These are phyloP conservation scores for Diaperis boleti DNA, from an alignment of 2,888 invertebrate species.

Conservation along the genomic window DNA sequence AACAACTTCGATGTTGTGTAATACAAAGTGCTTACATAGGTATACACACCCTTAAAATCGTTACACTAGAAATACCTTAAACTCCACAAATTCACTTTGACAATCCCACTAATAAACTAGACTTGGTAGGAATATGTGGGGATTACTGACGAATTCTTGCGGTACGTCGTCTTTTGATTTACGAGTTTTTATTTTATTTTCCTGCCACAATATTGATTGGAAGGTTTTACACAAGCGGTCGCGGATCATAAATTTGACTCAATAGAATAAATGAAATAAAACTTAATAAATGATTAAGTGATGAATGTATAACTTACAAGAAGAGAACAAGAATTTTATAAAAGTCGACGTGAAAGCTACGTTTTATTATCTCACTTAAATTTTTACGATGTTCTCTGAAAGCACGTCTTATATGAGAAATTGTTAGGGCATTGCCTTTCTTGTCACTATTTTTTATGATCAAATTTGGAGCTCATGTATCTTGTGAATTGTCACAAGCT, in stretches of 20 bases:
- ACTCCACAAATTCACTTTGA: slow-evolving; percentile 21
- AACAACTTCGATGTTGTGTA: slow-evolving; percentile 35
- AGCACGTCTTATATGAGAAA: slow-evolving; percentile 49
- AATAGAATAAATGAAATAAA: slow-evolving; percentile 37
- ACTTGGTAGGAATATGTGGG: slow-evolving; percentile 4
- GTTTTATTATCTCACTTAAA: slow-evolving; percentile 48
- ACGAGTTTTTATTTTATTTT: slow-evolving; percentile 12
- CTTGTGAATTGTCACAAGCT: slow-evolving; percentile 45
- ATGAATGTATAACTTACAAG: slow-evolving; percentile 45
- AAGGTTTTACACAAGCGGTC: slow-evolving; percentile 4
- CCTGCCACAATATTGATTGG: slow-evolving; percentile 3
- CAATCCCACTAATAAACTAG: slow-evolving; percentile 22
- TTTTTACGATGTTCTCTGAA: slow-evolving; percentile 48
- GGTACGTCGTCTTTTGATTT: slow-evolving; percentile 4
- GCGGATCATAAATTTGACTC: slow-evolving; percentile 25
- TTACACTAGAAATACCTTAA: not conserved
- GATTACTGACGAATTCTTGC: slow-evolving; percentile 16
- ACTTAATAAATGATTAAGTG: slow-evolving; percentile 46
- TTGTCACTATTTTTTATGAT: slow-evolving; percentile 50
- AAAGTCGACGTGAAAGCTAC: slow-evolving; percentile 48
- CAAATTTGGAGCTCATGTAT: slow-evolving; percentile 48
- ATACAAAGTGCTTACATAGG: slow-evolving; percentile 21
- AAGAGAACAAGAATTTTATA: slow-evolving; percentile 48
- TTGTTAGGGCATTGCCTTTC: slow-evolving; percentile 46
- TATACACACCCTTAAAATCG: slow-evolving; percentile 17